phyloP scores from a whole-genome alignment of 2,888 invertebrate species.

The Hypselothyrea guttata region DNA sequence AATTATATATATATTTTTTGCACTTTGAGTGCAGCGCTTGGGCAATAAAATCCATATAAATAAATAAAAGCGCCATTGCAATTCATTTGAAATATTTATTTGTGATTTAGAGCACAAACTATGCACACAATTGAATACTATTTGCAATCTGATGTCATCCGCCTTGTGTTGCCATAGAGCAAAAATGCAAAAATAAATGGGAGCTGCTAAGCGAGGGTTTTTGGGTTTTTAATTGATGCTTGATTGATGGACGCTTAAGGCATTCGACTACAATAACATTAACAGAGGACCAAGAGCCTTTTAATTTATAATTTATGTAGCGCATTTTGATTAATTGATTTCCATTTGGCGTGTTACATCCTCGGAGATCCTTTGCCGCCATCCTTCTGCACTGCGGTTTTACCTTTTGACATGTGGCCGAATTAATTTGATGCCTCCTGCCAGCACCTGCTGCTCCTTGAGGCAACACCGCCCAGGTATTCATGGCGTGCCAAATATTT shows the following conservation, averaged over 20 bases:
- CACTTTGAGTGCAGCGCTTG: background rate
- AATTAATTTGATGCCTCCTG: constrained; percentile 48
- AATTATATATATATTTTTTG: constrained; percentile 10
- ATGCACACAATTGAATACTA: constrained; percentile 39
- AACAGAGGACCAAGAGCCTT: constrained; percentile 43
- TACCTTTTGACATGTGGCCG: constrained; percentile 68
- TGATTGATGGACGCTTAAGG: constrained; percentile 63
- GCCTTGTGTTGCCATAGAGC: background rate
- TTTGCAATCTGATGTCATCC: constrained; percentile 47
- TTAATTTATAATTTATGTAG: constrained; percentile 76
- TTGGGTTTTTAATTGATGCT: constrained; percentile 50
- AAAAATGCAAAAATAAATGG: constrained; percentile 17
- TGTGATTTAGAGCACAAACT: constrained; percentile 46
- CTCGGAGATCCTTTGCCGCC: background rate
- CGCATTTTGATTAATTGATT: constrained; percentile 72
- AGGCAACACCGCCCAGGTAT: constrained; percentile 33
- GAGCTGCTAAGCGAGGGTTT: constrained; percentile 4
- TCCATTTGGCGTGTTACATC: constrained; percentile 55
- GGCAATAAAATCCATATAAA: constrained; percentile 21
- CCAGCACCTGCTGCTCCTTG: constrained; percentile 21
- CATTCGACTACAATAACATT: constrained; percentile 12
- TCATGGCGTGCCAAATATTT: constrained; percentile 62
- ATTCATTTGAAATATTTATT: constrained; percentile 67
- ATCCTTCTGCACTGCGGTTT: constrained; percentile 41
- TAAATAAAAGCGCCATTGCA: constrained; percentile 41